A percentile compares a stretch with the other conserved stretches of the same genome.
Conservation (phyloP, 1,140 invertebrate genomes). For the Zophobas atratus region DNA sequence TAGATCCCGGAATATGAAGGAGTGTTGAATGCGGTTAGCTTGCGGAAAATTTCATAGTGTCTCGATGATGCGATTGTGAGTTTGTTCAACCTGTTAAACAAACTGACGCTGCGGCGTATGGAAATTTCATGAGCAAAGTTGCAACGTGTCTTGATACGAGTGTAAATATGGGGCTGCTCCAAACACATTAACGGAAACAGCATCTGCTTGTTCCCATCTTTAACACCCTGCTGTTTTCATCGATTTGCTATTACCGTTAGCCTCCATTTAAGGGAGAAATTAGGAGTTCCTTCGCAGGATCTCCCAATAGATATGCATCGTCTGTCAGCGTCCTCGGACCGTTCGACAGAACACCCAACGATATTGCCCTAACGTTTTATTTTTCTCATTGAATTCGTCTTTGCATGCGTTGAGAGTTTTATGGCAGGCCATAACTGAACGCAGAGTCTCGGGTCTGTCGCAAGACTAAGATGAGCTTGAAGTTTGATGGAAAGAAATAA, state of each 20-base stretch:
- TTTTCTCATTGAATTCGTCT: background rate
- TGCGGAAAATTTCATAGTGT: constrained; percentile 4
- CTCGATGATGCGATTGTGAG: background rate
- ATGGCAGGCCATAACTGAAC: background rate
- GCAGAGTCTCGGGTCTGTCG: background rate
- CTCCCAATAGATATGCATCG: constrained; percentile 28
- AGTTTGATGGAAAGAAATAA: background rate
- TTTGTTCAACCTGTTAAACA: constrained; percentile 38
- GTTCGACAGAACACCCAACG: constrained; percentile 1
- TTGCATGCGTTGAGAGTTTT: constrained; percentile 29
- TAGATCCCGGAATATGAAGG: background rate
- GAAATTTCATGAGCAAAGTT: constrained; percentile 21
- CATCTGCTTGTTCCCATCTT: constrained; percentile 28
- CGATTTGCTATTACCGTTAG: constrained; percentile 35
- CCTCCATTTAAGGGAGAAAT: constrained; percentile 25
- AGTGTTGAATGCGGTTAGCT: background rate
- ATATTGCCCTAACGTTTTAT: constrained; percentile 22
- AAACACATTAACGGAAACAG: constrained; percentile 37
- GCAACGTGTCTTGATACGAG: constrained; percentile 28
- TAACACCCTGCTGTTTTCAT: constrained; percentile 34
- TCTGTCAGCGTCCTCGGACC: background rate
- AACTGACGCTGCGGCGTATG: background rate
- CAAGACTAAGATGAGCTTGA: background rate
- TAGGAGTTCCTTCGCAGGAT: constrained; percentile 12
- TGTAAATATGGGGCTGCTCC: constrained; percentile 25